phyloP scores from a whole-genome alignment of 2,113 vertebrate species.

The Copsychus sechellarum region DNA sequence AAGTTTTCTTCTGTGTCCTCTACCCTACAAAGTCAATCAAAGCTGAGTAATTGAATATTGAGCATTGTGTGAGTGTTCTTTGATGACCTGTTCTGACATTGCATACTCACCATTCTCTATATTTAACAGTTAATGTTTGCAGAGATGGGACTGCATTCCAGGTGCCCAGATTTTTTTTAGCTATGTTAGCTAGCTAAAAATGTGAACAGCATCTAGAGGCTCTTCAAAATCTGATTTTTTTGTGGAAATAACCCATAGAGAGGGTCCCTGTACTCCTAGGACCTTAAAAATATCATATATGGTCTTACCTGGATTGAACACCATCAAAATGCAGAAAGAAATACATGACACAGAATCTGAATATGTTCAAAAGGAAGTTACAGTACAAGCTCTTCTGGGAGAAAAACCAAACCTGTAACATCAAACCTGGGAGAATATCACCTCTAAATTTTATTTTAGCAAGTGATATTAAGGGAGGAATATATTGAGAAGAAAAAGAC shows the following conservation, averaged over 20 bases:
- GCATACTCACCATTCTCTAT: background rate
- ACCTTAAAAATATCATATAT: background rate
- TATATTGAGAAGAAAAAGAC: background rate
- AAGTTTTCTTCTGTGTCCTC: background rate
- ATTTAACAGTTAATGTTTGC: background rate
- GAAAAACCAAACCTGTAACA: background rate
- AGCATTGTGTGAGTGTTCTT: fast-evolving
- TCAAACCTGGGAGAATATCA: background rate
- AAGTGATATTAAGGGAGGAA: background rate
- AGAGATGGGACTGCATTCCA: background rate
- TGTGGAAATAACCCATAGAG: background rate
- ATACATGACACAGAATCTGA: background rate
- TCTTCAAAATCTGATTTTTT: background rate
- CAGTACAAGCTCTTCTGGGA: background rate
- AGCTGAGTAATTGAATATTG: background rate
- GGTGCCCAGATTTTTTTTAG: background rate
- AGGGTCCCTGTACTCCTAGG: background rate
- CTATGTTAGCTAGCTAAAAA: background rate
- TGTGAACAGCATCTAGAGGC: background rate
- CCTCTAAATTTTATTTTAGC: background rate
- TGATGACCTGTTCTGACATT: background rate
- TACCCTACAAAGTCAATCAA: background rate
- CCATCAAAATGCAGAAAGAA: background rate
- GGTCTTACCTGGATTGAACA: background rate
- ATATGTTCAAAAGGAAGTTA: background rate